Percentiles rank a stretch among this genome's conserved stretches.
phyloP scores from a whole-genome alignment of 2,888 invertebrate genomes.

The Clivina fossor region DNA sequence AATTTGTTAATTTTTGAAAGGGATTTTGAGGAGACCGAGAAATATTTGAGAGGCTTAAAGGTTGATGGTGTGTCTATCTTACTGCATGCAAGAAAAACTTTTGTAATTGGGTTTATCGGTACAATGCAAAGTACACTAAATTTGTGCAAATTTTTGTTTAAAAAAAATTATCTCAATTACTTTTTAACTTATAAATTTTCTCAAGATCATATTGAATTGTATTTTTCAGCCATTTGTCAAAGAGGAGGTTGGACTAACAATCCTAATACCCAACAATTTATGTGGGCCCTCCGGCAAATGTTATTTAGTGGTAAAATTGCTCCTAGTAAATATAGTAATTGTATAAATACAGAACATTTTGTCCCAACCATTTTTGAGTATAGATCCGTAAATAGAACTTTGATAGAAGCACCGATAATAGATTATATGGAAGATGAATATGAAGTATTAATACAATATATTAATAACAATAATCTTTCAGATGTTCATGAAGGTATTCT shows the following conservation, averaged over 20 bases:
- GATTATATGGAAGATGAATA: background rate
- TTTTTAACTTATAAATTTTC: background rate
- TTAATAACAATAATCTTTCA: no score
- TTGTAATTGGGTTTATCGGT: slow-evolving; percentile 36
- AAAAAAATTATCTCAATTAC: no score
- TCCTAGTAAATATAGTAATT: background rate
- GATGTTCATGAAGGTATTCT: no score
- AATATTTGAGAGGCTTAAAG: slow-evolving; percentile 25
- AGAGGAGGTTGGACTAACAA: slow-evolving; percentile 5
- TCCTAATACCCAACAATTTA: background rate
- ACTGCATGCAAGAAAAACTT: slow-evolving; percentile 35
- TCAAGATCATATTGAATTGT: background rate
- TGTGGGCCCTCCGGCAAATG: slow-evolving; percentile 4
- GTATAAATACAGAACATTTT: background rate
- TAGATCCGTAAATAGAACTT: slow-evolving; percentile 1
- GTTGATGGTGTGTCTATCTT: slow-evolving; percentile 28
- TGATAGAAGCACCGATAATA: no score
- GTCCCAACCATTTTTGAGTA: slow-evolving; percentile 5
- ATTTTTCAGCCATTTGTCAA: slow-evolving; percentile 6
- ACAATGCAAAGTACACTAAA: slow-evolving; percentile 27
- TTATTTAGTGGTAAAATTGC: background rate
- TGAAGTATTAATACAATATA: no score
- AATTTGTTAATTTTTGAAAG: slow-evolving; percentile 35
- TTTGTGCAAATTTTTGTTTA: background rate
- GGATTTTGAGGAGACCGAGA: slow-evolving; percentile 16